These are phyloP conservation scores for Trisateles emortualis DNA, from an alignment of 2,888 invertebrate species.

Conservation along the genomic window DNA sequence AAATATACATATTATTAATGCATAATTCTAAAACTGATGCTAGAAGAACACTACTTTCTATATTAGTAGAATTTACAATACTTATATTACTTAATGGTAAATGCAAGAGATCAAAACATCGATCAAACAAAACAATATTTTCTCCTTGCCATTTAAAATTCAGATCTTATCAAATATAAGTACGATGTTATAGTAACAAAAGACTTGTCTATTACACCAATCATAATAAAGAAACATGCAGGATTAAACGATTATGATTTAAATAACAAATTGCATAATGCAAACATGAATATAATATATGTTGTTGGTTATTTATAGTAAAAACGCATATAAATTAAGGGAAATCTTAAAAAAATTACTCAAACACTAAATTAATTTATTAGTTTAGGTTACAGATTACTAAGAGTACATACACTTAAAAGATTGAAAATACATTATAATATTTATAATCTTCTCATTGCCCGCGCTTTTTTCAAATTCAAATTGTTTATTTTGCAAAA, in stretches of 20 bases:
- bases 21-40: too few relatives aligned
- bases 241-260: not conserved
- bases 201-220: slow-evolving; percentile 6
- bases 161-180: slow-evolving; percentile 10
- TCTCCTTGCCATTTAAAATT: slow-evolving; percentile 27
- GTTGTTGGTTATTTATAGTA: too few relatives aligned
- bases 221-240: not conserved
- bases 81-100: not conserved
- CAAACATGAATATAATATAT: not conserved
- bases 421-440: too few relatives aligned
- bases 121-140: slow-evolving; percentile 5
- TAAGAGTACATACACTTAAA: too few relatives aligned
- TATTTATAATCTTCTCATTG: too few relatives aligned
- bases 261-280: not conserved
- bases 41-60: not conserved
- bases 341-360: too few relatives aligned
- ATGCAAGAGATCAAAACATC: not conserved
- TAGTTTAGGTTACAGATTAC: too few relatives aligned
- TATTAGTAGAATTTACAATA: not conserved
- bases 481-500: too few relatives aligned
- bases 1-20: too few relatives aligned
- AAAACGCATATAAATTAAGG: too few relatives aligned
- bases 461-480: too few relatives aligned
- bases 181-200: not conserved
- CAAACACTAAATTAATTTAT: too few relatives aligned